phyloP scores from a whole-genome alignment of 23 tunicate genomes.

The Oikopleura dioica region DNA sequence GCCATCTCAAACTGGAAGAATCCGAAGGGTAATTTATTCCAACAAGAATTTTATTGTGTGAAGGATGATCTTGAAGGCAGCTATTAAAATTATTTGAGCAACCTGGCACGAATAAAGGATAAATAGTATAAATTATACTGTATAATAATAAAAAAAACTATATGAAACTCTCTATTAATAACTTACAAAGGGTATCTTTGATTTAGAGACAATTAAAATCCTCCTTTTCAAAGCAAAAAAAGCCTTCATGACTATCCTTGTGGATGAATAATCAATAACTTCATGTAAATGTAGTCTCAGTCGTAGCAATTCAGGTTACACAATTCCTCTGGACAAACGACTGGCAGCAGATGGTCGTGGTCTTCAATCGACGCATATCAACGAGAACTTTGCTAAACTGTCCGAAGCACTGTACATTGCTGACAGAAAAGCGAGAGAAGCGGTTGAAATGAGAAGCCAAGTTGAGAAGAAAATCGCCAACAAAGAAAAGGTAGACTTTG shows the following conservation, averaged over 20 bases:
- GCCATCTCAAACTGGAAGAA: conserved; percentile 96
- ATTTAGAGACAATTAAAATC: neutral
- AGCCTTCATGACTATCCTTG: too few relatives aligned
- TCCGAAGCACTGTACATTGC: conserved; percentile 94
- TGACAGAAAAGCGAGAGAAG: conserved; percentile 90
- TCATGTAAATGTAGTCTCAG: too few relatives aligned
- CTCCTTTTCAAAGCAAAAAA: neutral
- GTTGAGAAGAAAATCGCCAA: conserved; percentile 77
- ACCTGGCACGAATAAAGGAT: too few relatives aligned
- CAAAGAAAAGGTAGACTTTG: conserved; percentile 28
- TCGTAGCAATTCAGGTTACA: conserved; percentile 82
- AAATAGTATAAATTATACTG: too few relatives aligned
- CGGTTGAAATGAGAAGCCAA: conserved; percentile 86
- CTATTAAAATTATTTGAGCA: too few relatives aligned
- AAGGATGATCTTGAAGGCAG: too few relatives aligned
- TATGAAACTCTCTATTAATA: too few relatives aligned
- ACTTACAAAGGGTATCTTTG: too few relatives aligned
- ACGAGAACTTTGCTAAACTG: conserved; percentile 89
- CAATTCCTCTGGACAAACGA: conserved; percentile 92
- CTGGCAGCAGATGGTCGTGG: conserved; percentile 97
- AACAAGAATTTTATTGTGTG: neutral
- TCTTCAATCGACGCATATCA: conserved; percentile 78
- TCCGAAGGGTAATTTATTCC: conserved; percentile 47
- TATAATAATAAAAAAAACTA: too few relatives aligned
- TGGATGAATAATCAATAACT: too few relatives aligned